phyloP scores from a whole-genome alignment of 2,797 vertebrate species.

The Glyptemys insculpta region DNA sequence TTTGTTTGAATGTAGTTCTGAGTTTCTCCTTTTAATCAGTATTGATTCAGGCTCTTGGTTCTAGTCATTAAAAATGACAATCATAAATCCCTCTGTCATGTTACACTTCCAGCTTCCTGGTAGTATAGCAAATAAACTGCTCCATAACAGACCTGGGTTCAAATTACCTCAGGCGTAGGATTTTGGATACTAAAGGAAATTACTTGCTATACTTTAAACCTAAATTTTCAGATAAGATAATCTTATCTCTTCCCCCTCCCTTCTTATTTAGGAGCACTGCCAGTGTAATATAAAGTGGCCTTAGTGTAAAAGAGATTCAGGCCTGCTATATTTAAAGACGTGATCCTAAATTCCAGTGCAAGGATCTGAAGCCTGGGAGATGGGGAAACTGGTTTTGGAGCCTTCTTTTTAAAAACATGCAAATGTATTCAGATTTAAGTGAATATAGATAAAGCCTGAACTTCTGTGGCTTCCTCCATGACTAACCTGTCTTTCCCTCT shows the following conservation, averaged over 20 bases:
- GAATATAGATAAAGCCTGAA: not conserved
- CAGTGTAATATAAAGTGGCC: not conserved
- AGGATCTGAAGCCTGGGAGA: not conserved
- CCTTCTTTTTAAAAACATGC: not conserved
- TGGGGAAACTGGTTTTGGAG: not conserved
- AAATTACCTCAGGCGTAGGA: not conserved
- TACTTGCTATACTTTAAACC: not conserved
- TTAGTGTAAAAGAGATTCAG: not conserved
- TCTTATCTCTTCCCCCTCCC: not conserved
- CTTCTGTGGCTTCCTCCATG: not conserved
- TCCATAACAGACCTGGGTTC: not conserved
- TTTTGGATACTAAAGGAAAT: not conserved
- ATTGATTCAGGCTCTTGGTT: conserved; percentile 50
- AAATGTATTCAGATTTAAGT: not conserved
- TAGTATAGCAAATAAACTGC: conserved; percentile 29
- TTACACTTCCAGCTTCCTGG: conserved; percentile 30
- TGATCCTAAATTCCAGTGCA: not conserved
- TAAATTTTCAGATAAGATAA: not conserved
- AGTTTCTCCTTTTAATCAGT: conserved; percentile 44
- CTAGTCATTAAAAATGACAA: conserved; percentile 44
- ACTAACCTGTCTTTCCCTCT: not conserved
- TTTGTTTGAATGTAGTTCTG: conserved; percentile 5
- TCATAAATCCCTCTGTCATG: conserved; percentile 54
- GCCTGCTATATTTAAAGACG: not conserved
- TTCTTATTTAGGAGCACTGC: not conserved